Percentiles rank a stretch among this genome's conserved stretches.
Conservation (phyloP, 2,113 vertebrate genomes). For the Raphicerus campestris region DNA sequence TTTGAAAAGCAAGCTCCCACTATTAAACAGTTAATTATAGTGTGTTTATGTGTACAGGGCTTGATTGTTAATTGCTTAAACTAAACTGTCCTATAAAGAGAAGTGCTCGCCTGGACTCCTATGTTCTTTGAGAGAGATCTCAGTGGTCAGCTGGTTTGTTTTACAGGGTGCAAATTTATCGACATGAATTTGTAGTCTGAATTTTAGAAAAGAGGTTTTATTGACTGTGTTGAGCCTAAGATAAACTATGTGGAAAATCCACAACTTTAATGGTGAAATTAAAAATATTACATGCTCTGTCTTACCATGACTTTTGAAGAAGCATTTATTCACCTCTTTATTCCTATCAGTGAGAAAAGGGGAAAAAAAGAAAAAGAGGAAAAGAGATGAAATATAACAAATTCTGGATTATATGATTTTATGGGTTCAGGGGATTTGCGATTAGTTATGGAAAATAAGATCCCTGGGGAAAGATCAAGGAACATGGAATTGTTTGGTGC, state of each 20-base stretch:
- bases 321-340: not conserved
- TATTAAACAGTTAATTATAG: constrained; percentile 70
- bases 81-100: constrained; percentile 51
- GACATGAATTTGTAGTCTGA: constrained; percentile 41
- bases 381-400: not conserved
- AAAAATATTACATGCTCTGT: not conserved
- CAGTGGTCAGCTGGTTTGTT: not conserved
- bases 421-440: not conserved
- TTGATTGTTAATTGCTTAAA: constrained; percentile 70
- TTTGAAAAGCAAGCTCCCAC: constrained; percentile 49
- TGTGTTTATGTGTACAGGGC: constrained; percentile 64
- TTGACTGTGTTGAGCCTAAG: constrained; percentile 10
- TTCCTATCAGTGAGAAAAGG: not conserved
- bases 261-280: not conserved
- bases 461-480: not conserved
- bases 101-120: constrained; percentile 14
- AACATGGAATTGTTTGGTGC: not conserved
- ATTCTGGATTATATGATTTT: not conserved
- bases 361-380: not conserved
- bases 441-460: constrained; percentile 19
- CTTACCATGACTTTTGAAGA: not conserved
- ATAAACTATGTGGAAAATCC: not conserved
- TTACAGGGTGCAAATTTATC: constrained; percentile 57
- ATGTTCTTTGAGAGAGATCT: not conserved
- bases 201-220: constrained; percentile 38